Conservation (phyloP, 2,888 invertebrate species). For the Scrobipalpa atriplicella region DNA sequence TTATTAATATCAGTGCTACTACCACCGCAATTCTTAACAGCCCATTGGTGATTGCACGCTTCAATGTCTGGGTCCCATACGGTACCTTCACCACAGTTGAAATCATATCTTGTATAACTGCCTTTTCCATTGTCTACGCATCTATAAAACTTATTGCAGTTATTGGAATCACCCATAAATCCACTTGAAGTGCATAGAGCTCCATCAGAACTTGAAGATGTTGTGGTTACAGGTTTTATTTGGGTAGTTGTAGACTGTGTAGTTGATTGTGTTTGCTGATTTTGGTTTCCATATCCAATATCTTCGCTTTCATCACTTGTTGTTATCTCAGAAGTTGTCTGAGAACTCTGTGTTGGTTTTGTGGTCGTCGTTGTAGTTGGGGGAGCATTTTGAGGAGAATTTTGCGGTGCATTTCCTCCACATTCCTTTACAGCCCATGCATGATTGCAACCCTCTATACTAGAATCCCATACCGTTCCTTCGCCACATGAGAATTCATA, state of each 20-base stretch:
- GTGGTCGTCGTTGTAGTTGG: slow-evolving; percentile 34
- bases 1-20: not conserved
- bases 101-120: slow-evolving; percentile 77
- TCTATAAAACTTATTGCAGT: slow-evolving; percentile 87
- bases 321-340: slow-evolving; percentile 34
- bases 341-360: slow-evolving; percentile 39
- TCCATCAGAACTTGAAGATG: not conserved
- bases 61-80: slow-evolving; percentile 83
- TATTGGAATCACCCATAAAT: slow-evolving; percentile 79
- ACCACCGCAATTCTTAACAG: not conserved
- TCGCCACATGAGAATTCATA: slow-evolving; percentile 83
- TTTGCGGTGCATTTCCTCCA: slow-evolving; percentile 40
- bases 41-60: slow-evolving; percentile 79
- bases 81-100: slow-evolving; percentile 83
- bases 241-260: slow-evolving; percentile 31
- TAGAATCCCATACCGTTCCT: slow-evolving; percentile 85
- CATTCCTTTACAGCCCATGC: slow-evolving; percentile 70
- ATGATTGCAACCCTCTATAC: slow-evolving; percentile 82
- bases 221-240: not conserved
- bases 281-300: slow-evolving; percentile 44
- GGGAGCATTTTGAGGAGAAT: slow-evolving; percentile 33
- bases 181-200: slow-evolving; percentile 60
- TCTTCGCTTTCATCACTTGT: slow-evolving; percentile 41
- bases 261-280: slow-evolving; percentile 36
- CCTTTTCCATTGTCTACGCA: slow-evolving; percentile 82